Evolutionary conservation across 2,888 invertebrate species (phyloP).

Genomic region (Clepsis dumicolana): DNA sequence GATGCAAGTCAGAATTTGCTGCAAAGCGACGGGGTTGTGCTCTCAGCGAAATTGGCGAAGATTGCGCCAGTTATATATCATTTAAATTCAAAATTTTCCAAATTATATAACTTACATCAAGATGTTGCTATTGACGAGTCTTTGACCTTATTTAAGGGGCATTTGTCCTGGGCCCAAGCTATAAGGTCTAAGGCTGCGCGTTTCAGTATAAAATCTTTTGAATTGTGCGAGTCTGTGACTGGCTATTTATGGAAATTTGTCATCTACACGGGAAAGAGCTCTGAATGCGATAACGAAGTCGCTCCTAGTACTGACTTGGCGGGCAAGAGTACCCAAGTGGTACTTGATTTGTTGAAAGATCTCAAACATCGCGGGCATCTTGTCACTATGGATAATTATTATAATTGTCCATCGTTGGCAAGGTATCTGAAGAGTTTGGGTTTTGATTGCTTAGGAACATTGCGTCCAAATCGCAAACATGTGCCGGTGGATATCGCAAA

Average conservation of each 20-base stretch:
- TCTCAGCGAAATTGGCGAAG: constrained; percentile 44
- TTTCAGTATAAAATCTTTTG: constrained; percentile 49
- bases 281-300: constrained; percentile 13
- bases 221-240: constrained; percentile 47
- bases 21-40: constrained; percentile 16
- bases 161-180: constrained; percentile 46
- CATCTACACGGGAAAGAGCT: constrained; percentile 43
- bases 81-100: constrained; percentile 9
- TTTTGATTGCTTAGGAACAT: constrained; percentile 49
- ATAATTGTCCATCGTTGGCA: constrained; percentile 45
- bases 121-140: constrained; percentile 49
- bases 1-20: constrained; percentile 23
- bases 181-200: constrained; percentile 46
- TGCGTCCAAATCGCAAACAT: constrained; percentile 46
- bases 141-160: constrained; percentile 49
- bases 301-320: constrained; percentile 37
- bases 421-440: constrained; percentile 47
- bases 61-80: neutral
- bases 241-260: constrained; percentile 47
- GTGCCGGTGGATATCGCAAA: constrained; percentile 45
- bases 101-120: constrained; percentile 17
- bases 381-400: constrained; percentile 47
- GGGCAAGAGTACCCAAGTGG: constrained; percentile 43
- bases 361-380: constrained; percentile 36
- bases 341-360: constrained; percentile 34